These are phyloP conservation scores for Pachyseris speciosa DNA, from an alignment of 64 coral and sea anemone genomes.

Conservation along the genomic window DNA sequence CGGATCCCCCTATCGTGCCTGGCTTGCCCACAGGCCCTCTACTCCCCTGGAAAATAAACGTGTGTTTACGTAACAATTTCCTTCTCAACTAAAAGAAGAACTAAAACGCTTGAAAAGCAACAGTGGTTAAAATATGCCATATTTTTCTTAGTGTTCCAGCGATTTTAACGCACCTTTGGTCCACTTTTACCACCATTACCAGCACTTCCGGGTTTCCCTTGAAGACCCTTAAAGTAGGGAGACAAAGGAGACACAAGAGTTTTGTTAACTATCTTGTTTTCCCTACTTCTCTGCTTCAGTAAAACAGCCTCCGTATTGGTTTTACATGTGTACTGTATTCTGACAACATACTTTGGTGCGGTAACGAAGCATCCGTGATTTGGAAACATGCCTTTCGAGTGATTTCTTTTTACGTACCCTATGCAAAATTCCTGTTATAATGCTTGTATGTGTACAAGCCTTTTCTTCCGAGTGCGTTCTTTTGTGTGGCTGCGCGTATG, in stretches of 20 bases:
- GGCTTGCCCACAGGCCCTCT: neutral
- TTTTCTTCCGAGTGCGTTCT: neutral
- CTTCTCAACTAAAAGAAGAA: too few relatives aligned
- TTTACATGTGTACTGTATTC: too few relatives aligned
- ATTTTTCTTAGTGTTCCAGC: neutral
- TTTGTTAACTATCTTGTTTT: too few relatives aligned
- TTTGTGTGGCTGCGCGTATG: neutral
- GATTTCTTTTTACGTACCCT: too few relatives aligned
- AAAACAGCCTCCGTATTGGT: too few relatives aligned
- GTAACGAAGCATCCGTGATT: too few relatives aligned
- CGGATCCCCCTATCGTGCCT: neutral
- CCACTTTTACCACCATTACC: neutral
- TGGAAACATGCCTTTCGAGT: too few relatives aligned
- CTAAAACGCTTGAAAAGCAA: too few relatives aligned
- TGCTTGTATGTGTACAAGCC: neutral
- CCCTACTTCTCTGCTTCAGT: too few relatives aligned
- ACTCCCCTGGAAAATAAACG: neutral
- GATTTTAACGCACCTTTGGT: slow-evolving; percentile 23
- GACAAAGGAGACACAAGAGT: neutral
- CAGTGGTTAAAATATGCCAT: too few relatives aligned
- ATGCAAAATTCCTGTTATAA: neutral
- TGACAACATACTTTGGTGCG: too few relatives aligned
- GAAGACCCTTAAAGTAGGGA: neutral
- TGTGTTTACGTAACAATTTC: neutral
- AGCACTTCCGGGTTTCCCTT: neutral